Conservation (phyloP, 2,888 invertebrate genomes). For the Thyatira batis region DNA sequence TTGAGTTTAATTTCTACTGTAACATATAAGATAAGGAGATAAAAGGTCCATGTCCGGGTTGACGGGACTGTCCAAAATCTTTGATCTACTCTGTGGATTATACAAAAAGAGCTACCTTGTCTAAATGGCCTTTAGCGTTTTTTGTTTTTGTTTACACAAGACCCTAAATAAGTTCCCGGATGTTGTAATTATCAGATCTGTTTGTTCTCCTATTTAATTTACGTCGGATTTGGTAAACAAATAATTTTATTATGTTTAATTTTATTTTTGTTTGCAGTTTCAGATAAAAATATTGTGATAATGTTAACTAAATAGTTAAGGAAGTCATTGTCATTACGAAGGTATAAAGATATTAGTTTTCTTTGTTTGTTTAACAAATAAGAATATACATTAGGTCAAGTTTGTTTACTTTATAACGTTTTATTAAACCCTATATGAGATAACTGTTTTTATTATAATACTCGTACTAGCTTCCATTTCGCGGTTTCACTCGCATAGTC, state of each 20-base stretch:
- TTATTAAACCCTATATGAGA: too few relatives aligned
- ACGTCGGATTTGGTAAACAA: not conserved
- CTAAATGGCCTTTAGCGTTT: not conserved
- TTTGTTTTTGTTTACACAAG: slow-evolving; percentile 8
- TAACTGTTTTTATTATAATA: too few relatives aligned
- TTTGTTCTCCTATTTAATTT: not conserved
- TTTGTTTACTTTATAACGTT: not conserved
- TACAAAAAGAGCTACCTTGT: not conserved
- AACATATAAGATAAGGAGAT: too few relatives aligned
- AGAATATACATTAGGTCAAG: not conserved
- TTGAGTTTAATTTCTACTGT: too few relatives aligned
- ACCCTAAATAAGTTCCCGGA: not conserved
- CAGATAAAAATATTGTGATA: not conserved
- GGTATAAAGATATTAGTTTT: not conserved
- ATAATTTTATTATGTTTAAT: not conserved
- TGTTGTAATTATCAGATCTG: not conserved
- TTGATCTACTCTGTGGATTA: not conserved
- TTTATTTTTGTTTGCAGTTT: not conserved
- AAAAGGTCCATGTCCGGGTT: too few relatives aligned
- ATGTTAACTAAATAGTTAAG: not conserved
- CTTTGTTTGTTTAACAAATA: slow-evolving; percentile 1
- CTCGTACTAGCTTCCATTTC: too few relatives aligned
- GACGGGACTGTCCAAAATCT: not conserved
- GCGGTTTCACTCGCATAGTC: too few relatives aligned
- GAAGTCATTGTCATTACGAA: not conserved